These are phyloP conservation scores for Saimiri boliviensis DNA, from an alignment of 2,113 vertebrate genomes.

Conservation along the genomic window DNA sequence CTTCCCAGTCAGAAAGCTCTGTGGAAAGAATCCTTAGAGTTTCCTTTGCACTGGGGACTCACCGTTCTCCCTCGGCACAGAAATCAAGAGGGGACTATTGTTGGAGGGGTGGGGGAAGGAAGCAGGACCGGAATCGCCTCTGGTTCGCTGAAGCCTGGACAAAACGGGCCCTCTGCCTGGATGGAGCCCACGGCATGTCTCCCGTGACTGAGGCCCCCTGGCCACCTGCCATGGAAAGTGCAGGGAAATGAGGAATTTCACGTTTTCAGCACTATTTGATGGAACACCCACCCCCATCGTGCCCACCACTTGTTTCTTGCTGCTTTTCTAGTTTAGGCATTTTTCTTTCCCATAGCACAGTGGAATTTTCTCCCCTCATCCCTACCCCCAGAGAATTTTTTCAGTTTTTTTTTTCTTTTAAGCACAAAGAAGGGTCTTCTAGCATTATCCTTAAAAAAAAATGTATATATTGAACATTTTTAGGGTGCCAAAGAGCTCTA, in stretches of 20 bases:
- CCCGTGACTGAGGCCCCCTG: background rate
- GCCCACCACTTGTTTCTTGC: background rate
- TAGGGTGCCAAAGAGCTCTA: background rate
- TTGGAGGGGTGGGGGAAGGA: constrained; percentile 74
- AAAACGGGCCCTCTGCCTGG: background rate
- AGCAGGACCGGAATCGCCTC: constrained; percentile 58
- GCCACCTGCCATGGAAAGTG: background rate
- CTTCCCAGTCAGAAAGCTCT: constrained; percentile 31
- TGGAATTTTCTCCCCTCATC: background rate
- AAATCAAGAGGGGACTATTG: constrained; percentile 78
- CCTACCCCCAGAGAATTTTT: background rate
- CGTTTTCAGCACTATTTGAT: background rate
- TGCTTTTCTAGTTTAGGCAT: background rate
- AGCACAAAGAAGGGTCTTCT: background rate
- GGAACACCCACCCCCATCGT: background rate
- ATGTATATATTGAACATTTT: background rate
- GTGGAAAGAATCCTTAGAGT: constrained; percentile 64
- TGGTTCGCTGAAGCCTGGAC: constrained; percentile 16
- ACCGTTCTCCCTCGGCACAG: constrained; percentile 70
- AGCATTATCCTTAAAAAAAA: background rate
- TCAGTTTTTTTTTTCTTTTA: background rate
- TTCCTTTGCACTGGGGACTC: constrained; percentile 70
- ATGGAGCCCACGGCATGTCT: background rate
- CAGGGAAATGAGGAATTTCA: background rate
- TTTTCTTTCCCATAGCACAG: background rate